Conservation (phyloP, 2,888 invertebrate genomes). For the Euphydryas editha region DNA sequence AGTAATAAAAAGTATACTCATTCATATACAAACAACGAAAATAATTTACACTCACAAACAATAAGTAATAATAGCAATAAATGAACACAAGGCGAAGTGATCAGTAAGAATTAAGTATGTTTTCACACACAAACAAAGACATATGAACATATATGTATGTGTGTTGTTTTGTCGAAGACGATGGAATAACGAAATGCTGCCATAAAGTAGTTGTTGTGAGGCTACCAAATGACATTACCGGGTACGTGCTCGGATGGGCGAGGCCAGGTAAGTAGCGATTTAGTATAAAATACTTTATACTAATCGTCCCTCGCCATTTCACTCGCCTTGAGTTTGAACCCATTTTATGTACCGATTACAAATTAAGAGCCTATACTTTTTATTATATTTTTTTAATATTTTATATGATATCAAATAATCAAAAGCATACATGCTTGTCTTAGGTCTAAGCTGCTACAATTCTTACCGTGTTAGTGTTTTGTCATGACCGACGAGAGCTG, state of each 20-base stretch:
- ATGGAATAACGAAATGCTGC: constrained; percentile 39
- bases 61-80: neutral
- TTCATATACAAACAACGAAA: neutral
- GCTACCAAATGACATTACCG: constrained; percentile 77
- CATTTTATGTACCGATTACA: too few relatives aligned
- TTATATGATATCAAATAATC: too few relatives aligned
- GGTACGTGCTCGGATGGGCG: constrained; percentile 61
- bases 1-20: neutral
- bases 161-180: constrained; percentile 24
- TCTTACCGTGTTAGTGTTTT: too few relatives aligned
- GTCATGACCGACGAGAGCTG: too few relatives aligned
- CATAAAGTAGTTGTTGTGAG: constrained; percentile 76
- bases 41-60: neutral
- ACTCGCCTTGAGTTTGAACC: too few relatives aligned
- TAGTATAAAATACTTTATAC: neutral
- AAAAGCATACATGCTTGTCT: too few relatives aligned
- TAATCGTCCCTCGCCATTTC: too few relatives aligned
- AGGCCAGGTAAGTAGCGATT: constrained; percentile 48
- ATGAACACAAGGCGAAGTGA: constrained; percentile 28
- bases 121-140: constrained; percentile 3
- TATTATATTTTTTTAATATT: too few relatives aligned
- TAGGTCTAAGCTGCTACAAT: too few relatives aligned
- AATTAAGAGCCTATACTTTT: too few relatives aligned
- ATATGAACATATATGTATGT: neutral
- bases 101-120: constrained; percentile 14